phyloP scores from a whole-genome alignment of 2,113 vertebrate species.

The Noturus placidus region DNA sequence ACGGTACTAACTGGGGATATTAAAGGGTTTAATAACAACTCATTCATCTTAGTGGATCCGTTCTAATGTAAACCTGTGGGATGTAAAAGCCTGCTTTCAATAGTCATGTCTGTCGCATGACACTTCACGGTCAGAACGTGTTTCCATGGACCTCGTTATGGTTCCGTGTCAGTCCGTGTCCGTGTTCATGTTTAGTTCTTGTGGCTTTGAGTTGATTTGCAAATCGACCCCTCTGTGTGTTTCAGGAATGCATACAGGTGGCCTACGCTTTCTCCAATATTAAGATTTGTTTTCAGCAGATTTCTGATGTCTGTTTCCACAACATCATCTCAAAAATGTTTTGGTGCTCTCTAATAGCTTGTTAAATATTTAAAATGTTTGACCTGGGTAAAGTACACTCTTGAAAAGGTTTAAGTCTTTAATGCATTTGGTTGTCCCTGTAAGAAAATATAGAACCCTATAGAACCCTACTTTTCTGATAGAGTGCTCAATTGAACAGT shows the following conservation, averaged over 20 bases:
- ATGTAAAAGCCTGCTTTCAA: constrained; percentile 12
- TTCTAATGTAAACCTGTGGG: constrained; percentile 15
- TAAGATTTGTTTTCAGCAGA: background rate
- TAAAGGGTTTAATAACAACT: constrained; percentile 2
- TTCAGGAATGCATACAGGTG: background rate
- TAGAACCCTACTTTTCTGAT: too few species aligned
- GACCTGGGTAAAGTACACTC: background rate
- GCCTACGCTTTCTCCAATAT: background rate
- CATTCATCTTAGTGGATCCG: constrained; percentile 13
- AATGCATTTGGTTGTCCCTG: background rate
- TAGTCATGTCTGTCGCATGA: background rate
- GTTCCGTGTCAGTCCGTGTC: background rate
- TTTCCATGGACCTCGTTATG: background rate
- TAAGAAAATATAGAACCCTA: background rate
- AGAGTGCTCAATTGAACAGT: background rate
- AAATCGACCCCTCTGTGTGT: background rate
- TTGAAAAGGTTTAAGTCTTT: background rate
- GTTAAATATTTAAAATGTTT: background rate
- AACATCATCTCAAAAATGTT: background rate
- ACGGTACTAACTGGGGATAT: background rate
- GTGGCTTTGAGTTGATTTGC: background rate
- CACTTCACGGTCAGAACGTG: background rate
- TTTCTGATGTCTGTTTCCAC: background rate
- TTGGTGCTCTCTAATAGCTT: background rate
- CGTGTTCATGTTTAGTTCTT: background rate